Evolutionary conservation across 2,888 invertebrate species (phyloP).

Genomic region (Metellina segmentata): DNA sequence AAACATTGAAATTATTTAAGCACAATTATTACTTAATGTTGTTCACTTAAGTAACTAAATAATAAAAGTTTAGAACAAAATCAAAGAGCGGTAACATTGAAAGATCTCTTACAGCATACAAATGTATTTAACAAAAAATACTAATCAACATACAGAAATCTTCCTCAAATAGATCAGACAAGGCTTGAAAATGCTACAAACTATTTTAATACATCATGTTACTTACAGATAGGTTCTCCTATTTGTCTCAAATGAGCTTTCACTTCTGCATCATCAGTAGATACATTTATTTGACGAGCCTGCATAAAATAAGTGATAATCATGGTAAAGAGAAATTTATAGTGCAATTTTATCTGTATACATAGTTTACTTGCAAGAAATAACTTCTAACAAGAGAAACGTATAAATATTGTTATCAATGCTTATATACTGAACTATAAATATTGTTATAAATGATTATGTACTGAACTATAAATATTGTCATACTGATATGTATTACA

Average conservation of each 20-base stretch:
- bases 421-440: no score
- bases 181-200: not conserved
- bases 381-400: no score
- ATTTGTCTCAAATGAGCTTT: conserved; percentile 93
- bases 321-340: not conserved
- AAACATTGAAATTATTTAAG: no score
- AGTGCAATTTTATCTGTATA: no score
- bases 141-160: not conserved
- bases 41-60: no score
- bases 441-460: not conserved
- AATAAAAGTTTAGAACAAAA: no score
- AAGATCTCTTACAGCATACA: not conserved
- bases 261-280: conserved; percentile 98
- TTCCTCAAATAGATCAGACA: not conserved
- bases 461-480: not conserved
- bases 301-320: conserved; percentile 74
- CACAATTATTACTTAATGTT: no score
- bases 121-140: not conserved
- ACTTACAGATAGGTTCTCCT: conserved; percentile 93
- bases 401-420: no score
- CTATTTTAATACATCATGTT: conserved; percentile 9
- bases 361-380: no score
- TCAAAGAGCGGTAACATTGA: not conserved
- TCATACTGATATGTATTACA: not conserved
- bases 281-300: conserved; percentile 95